Conservation (phyloP, 2,797 vertebrate species). For the Pitangus sulphuratus region DNA sequence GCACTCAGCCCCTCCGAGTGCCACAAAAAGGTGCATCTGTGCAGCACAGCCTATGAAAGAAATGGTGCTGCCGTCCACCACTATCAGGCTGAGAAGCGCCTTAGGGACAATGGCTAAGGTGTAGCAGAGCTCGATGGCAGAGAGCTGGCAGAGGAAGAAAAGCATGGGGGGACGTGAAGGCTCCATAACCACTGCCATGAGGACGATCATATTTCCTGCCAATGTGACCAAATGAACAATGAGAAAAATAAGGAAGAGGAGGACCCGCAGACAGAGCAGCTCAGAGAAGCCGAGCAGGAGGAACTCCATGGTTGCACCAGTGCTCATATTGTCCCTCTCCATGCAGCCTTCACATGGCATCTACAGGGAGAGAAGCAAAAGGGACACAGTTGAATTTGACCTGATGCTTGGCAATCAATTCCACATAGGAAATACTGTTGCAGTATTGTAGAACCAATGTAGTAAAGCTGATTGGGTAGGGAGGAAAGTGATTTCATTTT, state of each 20-base stretch:
- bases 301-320: constrained; percentile 36
- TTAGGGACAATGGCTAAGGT: constrained; percentile 72
- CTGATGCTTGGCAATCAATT: not conserved
- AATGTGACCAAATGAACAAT: constrained; percentile 61
- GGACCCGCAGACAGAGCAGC: constrained; percentile 35
- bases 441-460: not conserved
- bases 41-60: constrained; percentile 72
- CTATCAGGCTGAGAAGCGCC: constrained; percentile 40
- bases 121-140: constrained; percentile 74
- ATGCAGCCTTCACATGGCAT: constrained; percentile 1
- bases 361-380: constrained; percentile 26
- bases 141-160: constrained; percentile 77
- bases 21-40: constrained; percentile 78
- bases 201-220: constrained; percentile 68
- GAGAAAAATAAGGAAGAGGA: constrained; percentile 71
- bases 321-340: constrained; percentile 15
- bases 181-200: constrained; percentile 53
- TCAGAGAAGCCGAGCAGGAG: constrained; percentile 75
- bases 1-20: constrained; percentile 72
- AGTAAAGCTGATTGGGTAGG: not conserved
- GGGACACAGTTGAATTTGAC: not conserved
- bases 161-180: constrained; percentile 72
- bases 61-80: not conserved
- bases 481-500: not conserved
- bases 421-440: not conserved